Conservation (phyloP, 2,888 invertebrate species). For the Tenthredo notha region DNA sequence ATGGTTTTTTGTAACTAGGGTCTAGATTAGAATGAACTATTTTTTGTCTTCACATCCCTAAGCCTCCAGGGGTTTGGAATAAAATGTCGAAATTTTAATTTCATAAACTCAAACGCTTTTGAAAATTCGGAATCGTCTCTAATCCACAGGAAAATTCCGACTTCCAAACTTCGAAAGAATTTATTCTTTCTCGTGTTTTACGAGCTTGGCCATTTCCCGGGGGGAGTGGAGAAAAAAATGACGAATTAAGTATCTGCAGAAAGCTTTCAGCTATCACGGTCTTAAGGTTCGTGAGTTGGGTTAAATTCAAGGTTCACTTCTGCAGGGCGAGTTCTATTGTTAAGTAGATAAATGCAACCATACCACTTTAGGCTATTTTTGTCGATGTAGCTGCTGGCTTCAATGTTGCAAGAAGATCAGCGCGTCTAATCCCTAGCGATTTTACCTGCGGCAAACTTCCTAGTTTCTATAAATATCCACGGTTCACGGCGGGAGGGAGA, state of each 20-base stretch:
- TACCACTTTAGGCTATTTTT: conserved; percentile 6
- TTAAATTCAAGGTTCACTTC: not conserved
- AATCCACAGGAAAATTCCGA: too few species aligned
- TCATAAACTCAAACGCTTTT: too few species aligned
- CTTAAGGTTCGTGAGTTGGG: not conserved
- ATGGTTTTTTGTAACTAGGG: too few species aligned
- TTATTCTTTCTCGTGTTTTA: not conserved
- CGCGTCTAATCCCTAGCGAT: conserved; percentile 2
- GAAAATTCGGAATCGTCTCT: too few species aligned
- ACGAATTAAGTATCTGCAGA: not conserved
- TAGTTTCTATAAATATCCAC: not conserved
- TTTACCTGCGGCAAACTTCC: not conserved
- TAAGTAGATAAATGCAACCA: not conserved
- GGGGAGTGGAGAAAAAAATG: not conserved
- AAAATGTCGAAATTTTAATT: too few species aligned
- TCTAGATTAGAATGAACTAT: too few species aligned
- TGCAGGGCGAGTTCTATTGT: not conserved
- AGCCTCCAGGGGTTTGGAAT: too few species aligned
- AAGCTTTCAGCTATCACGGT: not conserved
- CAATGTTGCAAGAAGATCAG: not conserved
- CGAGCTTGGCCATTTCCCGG: not conserved
- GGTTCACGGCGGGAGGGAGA: not conserved
- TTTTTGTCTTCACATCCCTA: too few species aligned
- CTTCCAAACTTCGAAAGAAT: too few species aligned
- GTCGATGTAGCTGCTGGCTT: not conserved